Percentiles rank a stretch among this genome's conserved stretches.
phyloP scores from a whole-genome alignment of 2,113 vertebrate genomes.

The Leptobrachium leishanense region DNA sequence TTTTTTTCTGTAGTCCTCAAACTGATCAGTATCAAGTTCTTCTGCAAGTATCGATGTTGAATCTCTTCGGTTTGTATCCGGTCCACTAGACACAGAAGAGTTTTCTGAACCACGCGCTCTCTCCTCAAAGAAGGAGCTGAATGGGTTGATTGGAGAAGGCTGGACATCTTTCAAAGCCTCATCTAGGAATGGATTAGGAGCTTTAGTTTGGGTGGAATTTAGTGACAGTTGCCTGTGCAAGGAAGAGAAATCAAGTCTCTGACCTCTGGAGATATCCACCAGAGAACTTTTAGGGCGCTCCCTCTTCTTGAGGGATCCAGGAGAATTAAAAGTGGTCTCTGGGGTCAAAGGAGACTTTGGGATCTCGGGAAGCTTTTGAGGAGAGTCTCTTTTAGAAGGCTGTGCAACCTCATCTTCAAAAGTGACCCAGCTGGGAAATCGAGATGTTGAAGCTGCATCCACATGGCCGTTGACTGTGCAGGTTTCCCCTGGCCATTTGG shows the following conservation, averaged over 20 bases:
- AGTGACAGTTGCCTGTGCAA: conserved; percentile 64
- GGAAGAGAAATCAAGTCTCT: conserved; percentile 69
- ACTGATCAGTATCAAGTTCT: conserved; percentile 63
- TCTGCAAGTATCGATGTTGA: conserved; percentile 71
- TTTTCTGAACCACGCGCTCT: conserved; percentile 65
- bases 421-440: conserved; percentile 85
- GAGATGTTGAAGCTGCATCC: conserved; percentile 60
- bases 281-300: conserved; percentile 72
- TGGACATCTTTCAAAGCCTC: conserved; percentile 76
- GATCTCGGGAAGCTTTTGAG: conserved; percentile 58
- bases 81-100: conserved; percentile 58
- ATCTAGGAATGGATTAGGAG: conserved; percentile 84
- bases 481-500: conserved; percentile 67
- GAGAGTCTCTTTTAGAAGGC: conserved; percentile 58
- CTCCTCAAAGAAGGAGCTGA: conserved; percentile 80
- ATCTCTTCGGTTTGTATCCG: conserved; percentile 69
- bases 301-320: conserved; percentile 69
- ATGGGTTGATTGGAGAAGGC: conserved; percentile 86
- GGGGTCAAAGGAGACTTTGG: conserved; percentile 56
- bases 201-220: conserved; percentile 62
- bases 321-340: conserved; percentile 58
- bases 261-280: conserved; percentile 71
- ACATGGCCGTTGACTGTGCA: conserved; percentile 68
- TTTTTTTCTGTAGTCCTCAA: conserved; percentile 61
- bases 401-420: conserved; percentile 80